A percentile compares a stretch with the other conserved stretches of the same genome.
Conservation (phyloP, 1,140 invertebrate genomes). For the Chrysomallon squamiferum region DNA sequence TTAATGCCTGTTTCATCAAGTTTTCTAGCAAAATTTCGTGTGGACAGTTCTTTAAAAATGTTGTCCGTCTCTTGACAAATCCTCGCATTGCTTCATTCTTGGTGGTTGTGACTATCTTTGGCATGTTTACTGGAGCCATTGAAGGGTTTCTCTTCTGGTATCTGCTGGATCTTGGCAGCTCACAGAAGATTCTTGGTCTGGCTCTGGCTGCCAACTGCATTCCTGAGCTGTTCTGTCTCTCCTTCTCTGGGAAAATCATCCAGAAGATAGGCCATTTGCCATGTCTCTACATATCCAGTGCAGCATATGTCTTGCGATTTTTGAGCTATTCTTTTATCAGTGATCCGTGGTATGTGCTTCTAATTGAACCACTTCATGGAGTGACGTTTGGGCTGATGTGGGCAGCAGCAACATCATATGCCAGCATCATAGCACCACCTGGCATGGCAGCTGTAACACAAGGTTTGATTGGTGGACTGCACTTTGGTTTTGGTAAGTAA, state of each 20-base stretch:
- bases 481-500: slow-evolving; percentile 29
- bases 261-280: slow-evolving; percentile 71
- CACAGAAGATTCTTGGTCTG: slow-evolving; percentile 18
- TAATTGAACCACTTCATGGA: slow-evolving; percentile 85
- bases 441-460: slow-evolving; percentile 28
- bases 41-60: slow-evolving; percentile 33
- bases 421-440: slow-evolving; percentile 24
- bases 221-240: slow-evolving; percentile 23
- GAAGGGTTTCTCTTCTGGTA: slow-evolving; percentile 30
- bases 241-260: slow-evolving; percentile 16
- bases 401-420: slow-evolving; percentile 66
- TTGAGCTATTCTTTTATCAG: slow-evolving; percentile 82
- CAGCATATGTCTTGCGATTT: slow-evolving; percentile 77
- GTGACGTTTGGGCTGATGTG: slow-evolving; percentile 87
- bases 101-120: slow-evolving; percentile 21
- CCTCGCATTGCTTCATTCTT: slow-evolving; percentile 17
- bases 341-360: slow-evolving; percentile 78
- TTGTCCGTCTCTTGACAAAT: slow-evolving; percentile 26
- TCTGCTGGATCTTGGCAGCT: slow-evolving; percentile 14
- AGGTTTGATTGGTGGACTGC: slow-evolving; percentile 24
- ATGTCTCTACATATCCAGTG: slow-evolving; percentile 82
- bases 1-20: slow-evolving; percentile 32
- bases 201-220: slow-evolving; percentile 19
- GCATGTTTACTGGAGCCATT: slow-evolving; percentile 19
- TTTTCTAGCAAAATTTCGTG: slow-evolving; percentile 34